These are phyloP conservation scores for Apodemia mormo DNA, from an alignment of 2,888 invertebrate species.

Conservation along the genomic window DNA sequence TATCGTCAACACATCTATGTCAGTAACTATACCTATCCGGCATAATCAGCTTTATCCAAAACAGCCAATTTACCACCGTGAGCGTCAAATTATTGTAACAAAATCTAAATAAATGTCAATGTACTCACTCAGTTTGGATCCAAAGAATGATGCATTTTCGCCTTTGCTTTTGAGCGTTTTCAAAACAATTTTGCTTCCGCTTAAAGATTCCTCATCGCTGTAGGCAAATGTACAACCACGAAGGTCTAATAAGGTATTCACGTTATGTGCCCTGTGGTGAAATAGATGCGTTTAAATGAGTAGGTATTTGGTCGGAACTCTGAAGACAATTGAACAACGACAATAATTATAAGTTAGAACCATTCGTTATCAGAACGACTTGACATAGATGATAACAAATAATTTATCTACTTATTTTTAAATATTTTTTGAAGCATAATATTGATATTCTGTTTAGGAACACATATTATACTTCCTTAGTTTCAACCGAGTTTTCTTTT, in stretches of 20 bases:
- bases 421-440: constrained; percentile 26
- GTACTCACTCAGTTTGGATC: constrained; percentile 75
- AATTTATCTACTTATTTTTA: constrained; percentile 61
- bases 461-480: background rate
- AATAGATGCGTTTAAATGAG: constrained; percentile 19
- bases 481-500: too few relatives aligned
- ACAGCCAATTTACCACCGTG: background rate
- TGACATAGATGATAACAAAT: constrained; percentile 71
- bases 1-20: background rate
- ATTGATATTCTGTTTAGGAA: background rate
- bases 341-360: constrained; percentile 53
- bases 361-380: constrained; percentile 63
- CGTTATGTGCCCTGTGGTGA: constrained; percentile 74
- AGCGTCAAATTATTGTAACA: constrained; percentile 7
- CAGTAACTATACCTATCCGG: background rate
- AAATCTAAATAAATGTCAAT: constrained; percentile 16
- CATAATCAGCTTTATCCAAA: background rate
- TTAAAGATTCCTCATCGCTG: constrained; percentile 76
- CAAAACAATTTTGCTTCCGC: constrained; percentile 78
- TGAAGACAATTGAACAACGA: constrained; percentile 54
- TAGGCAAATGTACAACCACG: constrained; percentile 82
- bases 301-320: constrained; percentile 1
- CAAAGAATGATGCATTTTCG: constrained; percentile 83
- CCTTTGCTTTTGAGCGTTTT: constrained; percentile 78
- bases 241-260: constrained; percentile 79